Conservation (phyloP, 2,113 vertebrate species). For the Sciurus niger region DNA sequence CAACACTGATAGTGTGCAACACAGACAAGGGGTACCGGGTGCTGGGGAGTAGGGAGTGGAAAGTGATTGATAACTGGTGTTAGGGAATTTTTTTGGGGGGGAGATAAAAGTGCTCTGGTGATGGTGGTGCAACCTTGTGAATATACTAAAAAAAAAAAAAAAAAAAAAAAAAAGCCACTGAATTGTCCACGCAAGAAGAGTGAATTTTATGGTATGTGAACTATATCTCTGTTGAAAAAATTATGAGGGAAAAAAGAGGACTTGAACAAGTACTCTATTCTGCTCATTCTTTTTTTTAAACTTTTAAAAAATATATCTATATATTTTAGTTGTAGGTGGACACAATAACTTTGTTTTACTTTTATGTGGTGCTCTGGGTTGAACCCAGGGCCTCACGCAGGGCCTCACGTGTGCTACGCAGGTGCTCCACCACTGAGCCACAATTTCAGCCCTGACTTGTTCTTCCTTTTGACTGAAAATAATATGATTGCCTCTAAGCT, state of each 20-base stretch:
- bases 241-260: not conserved
- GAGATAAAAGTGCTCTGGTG: not conserved
- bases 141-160: not conserved
- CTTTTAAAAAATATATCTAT: too few relatives aligned
- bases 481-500: not conserved
- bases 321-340: too few relatives aligned
- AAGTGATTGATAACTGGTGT: too few relatives aligned
- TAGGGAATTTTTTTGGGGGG: not conserved
- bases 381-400: too few relatives aligned
- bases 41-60: too few relatives aligned
- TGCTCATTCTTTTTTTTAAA: not conserved
- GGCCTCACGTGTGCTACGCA: too few relatives aligned
- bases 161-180: not conserved
- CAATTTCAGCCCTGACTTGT: too few relatives aligned
- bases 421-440: too few relatives aligned
- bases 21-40: not conserved
- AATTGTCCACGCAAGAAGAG: not conserved
- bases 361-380: too few relatives aligned
- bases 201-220: too few relatives aligned
- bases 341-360: too few relatives aligned
- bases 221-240: not conserved
- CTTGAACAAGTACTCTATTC: not conserved
- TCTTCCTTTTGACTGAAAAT: not conserved
- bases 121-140: not conserved
- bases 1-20: too few relatives aligned